Percentiles rank a stretch among this genome's conserved stretches.
Conservation (phyloP, 2,113 vertebrate species). For the Ameiurus melas region DNA sequence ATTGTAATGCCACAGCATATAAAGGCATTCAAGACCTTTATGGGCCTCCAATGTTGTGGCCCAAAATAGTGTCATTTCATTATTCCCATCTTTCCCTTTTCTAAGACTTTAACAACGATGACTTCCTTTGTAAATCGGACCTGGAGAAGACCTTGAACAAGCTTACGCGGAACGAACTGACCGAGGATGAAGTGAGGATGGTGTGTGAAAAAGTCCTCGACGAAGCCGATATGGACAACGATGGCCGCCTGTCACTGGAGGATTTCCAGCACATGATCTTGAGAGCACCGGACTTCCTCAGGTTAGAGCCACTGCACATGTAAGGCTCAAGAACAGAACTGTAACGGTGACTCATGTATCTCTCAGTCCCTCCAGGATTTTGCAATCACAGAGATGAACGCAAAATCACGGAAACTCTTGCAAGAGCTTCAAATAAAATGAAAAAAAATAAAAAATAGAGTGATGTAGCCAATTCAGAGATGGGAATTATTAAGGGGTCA, state of each 20-base stretch:
- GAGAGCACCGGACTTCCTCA: constrained; percentile 94
- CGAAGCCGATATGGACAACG: constrained; percentile 88
- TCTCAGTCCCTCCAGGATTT: no score
- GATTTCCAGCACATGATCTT: constrained; percentile 96
- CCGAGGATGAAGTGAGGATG: constrained; percentile 84
- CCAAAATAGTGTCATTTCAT: not conserved
- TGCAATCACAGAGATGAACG: no score
- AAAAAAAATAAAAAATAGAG: no score
- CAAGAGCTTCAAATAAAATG: no score
- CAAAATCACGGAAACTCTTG: no score
- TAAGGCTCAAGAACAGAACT: not conserved
- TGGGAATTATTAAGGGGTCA: no score
- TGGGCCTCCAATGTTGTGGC: not conserved
- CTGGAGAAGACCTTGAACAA: constrained; percentile 90
- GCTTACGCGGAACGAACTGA: constrained; percentile 89
- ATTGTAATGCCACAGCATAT: not conserved
- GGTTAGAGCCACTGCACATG: constrained; percentile 65
- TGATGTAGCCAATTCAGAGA: no score
- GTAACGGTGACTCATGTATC: not conserved
- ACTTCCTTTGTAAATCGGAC: constrained; percentile 91
- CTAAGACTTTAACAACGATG: constrained; percentile 91
- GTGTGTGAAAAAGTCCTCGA: constrained; percentile 95
- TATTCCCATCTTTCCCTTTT: constrained; percentile 6
- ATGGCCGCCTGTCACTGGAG: constrained; percentile 88
- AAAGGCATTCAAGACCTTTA: not conserved